Conservation (phyloP, 1,140 invertebrate species). For the Drosophila neocordata region DNA sequence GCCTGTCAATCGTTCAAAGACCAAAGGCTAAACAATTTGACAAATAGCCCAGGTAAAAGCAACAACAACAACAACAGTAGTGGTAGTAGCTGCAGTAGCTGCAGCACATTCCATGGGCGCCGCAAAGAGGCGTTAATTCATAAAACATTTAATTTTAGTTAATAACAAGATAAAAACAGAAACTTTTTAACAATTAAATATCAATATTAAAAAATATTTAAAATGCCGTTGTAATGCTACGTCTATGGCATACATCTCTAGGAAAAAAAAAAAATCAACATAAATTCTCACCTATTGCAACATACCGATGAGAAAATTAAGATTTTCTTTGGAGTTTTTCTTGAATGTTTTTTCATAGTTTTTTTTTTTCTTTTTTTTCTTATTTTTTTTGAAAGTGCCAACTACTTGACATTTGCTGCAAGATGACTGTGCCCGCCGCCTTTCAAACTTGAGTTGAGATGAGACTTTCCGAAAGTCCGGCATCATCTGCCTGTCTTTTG, state of each 20-base stretch:
- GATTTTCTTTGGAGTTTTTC: slow-evolving; percentile 18
- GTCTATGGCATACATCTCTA: not conserved
- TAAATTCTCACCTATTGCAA: slow-evolving; percentile 76
- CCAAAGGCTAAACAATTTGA: slow-evolving; percentile 81
- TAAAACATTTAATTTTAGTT: too few relatives aligned
- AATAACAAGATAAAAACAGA: too few relatives aligned
- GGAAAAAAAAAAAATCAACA: slow-evolving; percentile 57
- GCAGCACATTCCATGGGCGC: not conserved
- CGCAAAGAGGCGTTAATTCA: not conserved
- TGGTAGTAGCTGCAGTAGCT: not conserved
- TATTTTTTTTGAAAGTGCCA: slow-evolving; percentile 67
- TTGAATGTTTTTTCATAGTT: slow-evolving; percentile 10
- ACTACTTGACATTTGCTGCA: slow-evolving; percentile 68
- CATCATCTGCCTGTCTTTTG: slow-evolving; percentile 43
- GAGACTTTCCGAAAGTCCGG: slow-evolving; percentile 58
- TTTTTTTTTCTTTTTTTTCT: slow-evolving; percentile 11
- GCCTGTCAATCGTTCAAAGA: slow-evolving; percentile 73
- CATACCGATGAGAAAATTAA: slow-evolving; percentile 41
- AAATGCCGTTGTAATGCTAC: not conserved
- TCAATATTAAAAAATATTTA: not conserved
- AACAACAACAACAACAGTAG: slow-evolving; percentile 15
- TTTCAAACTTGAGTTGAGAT: slow-evolving; percentile 31
- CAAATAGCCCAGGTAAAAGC: slow-evolving; percentile 59
- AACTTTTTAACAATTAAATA: too few relatives aligned
- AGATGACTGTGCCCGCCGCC: slow-evolving; percentile 5